Evolutionary conservation across 1,140 invertebrate species (phyloP), one percentile per base, ranked within the genome.

Genomic region (Oryctes rhinoceros): DNA sequence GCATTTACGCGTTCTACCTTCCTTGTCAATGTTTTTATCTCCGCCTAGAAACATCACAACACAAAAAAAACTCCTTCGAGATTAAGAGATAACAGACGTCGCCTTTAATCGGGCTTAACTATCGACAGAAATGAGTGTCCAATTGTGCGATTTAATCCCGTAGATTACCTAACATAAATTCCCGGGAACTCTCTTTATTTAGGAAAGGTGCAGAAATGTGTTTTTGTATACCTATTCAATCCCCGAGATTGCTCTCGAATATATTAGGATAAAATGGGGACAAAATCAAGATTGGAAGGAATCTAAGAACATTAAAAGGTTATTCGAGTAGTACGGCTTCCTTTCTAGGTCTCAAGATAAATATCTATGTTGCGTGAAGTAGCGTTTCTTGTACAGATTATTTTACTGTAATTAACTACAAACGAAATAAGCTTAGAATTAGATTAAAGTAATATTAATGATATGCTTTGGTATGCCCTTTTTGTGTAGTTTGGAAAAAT

Each of bases 81-180:
- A 71, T 71, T 71, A 71, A 71, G 18, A 71, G 65, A 71, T 71
- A 71, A 71, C 65, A 71, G 65, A 24, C 65, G 65, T 71, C 65
- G 20, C 37, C 35, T 71, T 71, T 71, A 71, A 71, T 71, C 65
- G 65, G 65, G 65, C 13, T 71, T 37, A 37, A 71, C 65, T 71
- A 71, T 71, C 65, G 65, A 71, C 65, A 71, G 65, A 37, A 71
- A 71, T 37, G 65, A 71, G 65, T 37, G 18, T 71, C 65, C 65
- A 71, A 71, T 71, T 71, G 65, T 71, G 65, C 65, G 65, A 71
- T 71, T 71, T 71, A 71, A 71, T 71, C 65, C 65, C 65, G 18
- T 71, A 71, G 65, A 71, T 71, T 71, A 71, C 65, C 65, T 37
- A 71, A 71, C 65, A 71, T 71, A 71, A 71, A 71, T 71, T 71